Percentiles rank a stretch among this genome's conserved stretches.
phyloP scores from a whole-genome alignment of 2,797 vertebrate genomes.

The Phrynocephalus forsythii region DNA sequence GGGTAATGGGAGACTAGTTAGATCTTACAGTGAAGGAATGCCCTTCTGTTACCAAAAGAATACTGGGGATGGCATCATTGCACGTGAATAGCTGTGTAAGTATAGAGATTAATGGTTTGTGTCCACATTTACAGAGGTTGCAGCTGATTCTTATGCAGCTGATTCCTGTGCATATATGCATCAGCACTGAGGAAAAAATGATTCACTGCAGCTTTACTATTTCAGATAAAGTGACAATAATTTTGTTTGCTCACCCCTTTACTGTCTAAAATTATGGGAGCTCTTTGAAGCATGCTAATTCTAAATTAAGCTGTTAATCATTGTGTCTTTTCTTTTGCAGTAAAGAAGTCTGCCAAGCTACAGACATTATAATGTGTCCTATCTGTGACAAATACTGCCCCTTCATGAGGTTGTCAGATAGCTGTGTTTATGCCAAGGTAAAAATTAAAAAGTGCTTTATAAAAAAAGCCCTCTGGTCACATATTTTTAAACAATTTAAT shows the following conservation, averaged over 20 bases:
- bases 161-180: neutral
- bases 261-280: neutral
- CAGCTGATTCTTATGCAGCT: neutral
- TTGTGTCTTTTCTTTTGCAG: conserved; percentile 80
- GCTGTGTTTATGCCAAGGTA: conserved; percentile 96
- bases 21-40: neutral
- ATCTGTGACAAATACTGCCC: conserved; percentile 95
- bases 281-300: neutral
- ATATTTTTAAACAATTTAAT: conserved; percentile 3
- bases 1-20: neutral
- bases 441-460: conserved; percentile 27
- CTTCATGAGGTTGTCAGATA: conserved; percentile 92
- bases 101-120: neutral
- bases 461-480: neutral
- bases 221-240: neutral
- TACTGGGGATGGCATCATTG: neutral
- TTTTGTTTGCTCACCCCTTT: neutral
- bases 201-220: neutral
- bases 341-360: conserved; percentile 96
- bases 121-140: neutral
- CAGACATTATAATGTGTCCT: conserved; percentile 93
- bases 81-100: neutral
- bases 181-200: conserved; percentile 3
- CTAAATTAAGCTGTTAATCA: conserved; percentile 22
- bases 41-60: neutral